These are phyloP conservation scores for Polyergus mexicanus DNA, from an alignment of 1,140 invertebrate species.

Conservation along the genomic window DNA sequence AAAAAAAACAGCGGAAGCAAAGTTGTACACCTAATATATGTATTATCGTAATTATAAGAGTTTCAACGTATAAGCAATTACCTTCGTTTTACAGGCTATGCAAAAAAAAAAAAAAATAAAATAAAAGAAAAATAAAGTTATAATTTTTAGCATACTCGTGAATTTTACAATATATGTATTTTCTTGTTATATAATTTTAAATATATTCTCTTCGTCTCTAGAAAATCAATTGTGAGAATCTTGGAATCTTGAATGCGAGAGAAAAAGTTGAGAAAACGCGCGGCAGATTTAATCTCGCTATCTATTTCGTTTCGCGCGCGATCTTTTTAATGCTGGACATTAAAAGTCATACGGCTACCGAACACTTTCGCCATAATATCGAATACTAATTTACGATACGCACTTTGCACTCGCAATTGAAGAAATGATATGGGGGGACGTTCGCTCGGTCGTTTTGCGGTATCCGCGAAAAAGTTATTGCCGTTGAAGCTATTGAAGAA, in stretches of 20 bases:
- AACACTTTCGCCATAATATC: not conserved
- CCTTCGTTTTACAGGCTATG: too few species aligned
- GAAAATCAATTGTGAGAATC: not conserved
- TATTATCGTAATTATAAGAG: too few species aligned
- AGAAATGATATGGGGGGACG: not conserved
- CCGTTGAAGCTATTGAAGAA: constrained; percentile 63
- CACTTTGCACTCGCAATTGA: not conserved
- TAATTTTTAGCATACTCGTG: not conserved
- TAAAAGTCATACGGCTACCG: constrained; percentile 1
- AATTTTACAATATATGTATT: not conserved
- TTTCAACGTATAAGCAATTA: too few species aligned
- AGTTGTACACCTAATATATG: too few species aligned
- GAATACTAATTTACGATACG: not conserved
- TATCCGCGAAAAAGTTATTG: constrained; percentile 60
- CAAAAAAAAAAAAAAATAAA: too few species aligned
- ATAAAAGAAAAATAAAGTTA: not conserved
- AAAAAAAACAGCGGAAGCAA: too few species aligned
- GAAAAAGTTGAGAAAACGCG: not conserved
- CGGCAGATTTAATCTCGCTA: constrained; percentile 29
- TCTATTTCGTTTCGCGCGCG: constrained; percentile 14
- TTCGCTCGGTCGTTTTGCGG: constrained; percentile 45
- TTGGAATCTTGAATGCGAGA: not conserved
- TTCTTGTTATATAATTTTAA: constrained; percentile 1
- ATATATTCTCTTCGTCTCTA: not conserved
- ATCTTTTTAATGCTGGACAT: not conserved